These are phyloP conservation scores for Penelope pileata DNA, from an alignment of 2,113 vertebrate species.

Conservation along the genomic window DNA sequence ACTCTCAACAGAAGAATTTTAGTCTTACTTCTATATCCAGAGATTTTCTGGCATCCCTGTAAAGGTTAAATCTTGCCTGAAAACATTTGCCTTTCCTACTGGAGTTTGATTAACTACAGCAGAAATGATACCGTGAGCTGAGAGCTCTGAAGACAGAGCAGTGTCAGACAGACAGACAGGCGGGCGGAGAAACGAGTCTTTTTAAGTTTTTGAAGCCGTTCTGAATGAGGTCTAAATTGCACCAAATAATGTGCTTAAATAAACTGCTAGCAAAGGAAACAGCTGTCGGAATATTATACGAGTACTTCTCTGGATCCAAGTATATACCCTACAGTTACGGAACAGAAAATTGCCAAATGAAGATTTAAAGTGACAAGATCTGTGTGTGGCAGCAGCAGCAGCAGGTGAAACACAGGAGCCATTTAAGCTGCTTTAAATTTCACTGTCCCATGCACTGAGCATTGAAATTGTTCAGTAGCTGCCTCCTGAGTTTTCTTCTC, in stretches of 20 bases:
- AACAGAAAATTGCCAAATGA: constrained; percentile 59
- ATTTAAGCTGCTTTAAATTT: constrained; percentile 47
- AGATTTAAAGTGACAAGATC: constrained; percentile 61
- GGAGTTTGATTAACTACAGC: constrained; percentile 34
- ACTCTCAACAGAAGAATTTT: constrained; percentile 29
- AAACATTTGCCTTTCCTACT: constrained; percentile 8
- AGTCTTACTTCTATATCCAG: constrained; percentile 27
- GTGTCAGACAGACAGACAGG: constrained; percentile 48
- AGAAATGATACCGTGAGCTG: constrained; percentile 19
- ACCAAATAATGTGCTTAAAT: constrained; percentile 70
- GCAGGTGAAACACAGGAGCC: constrained; percentile 21
- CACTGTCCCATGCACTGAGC: neutral
- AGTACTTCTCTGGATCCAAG: constrained; percentile 49
- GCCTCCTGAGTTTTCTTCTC: neutral
- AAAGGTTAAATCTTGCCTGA: constrained; percentile 69
- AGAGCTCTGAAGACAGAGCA: constrained; percentile 17
- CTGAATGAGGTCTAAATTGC: constrained; percentile 62
- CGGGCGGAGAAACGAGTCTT: constrained; percentile 10
- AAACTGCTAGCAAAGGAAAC: constrained; percentile 69
- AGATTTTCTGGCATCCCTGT: constrained; percentile 32
- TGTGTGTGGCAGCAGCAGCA: constrained; percentile 27
- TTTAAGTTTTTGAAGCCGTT: constrained; percentile 66
- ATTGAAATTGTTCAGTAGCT: neutral
- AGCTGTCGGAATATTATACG: constrained; percentile 53
- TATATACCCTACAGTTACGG: constrained; percentile 61